Conservation (phyloP, 2,797 vertebrate species). For the Cynopterus sphinx region DNA sequence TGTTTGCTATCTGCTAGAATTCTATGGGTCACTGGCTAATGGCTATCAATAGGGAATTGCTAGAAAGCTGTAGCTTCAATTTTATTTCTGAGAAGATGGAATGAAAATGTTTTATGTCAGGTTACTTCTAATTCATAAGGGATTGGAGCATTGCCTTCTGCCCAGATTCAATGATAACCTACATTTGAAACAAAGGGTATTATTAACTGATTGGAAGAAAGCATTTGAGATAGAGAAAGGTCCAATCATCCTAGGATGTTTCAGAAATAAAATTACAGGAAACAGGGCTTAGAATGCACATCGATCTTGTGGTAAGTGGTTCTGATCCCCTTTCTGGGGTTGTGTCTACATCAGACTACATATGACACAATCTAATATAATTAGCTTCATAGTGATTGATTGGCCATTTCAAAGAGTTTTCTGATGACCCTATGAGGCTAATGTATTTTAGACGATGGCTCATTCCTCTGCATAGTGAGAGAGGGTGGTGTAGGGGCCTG, state of each 20-base stretch:
- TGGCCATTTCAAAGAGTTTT: not conserved
- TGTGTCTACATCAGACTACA: not conserved
- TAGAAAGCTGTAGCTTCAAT: not conserved
- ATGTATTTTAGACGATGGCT: not conserved
- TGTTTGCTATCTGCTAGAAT: not conserved
- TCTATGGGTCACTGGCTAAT: not conserved
- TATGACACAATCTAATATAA: not conserved
- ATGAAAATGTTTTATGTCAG: slow-evolving; percentile 73
- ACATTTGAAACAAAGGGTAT: slow-evolving; percentile 46
- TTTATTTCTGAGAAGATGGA: slow-evolving; percentile 68
- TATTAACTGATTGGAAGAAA: not conserved
- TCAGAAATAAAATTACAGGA: not conserved
- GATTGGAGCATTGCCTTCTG: slow-evolving; percentile 73
- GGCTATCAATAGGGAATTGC: not conserved
- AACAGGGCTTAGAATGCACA: not conserved
- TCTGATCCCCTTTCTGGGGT: not conserved
- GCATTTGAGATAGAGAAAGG: not conserved
- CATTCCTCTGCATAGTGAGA: rapidly evolving
- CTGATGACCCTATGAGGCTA: not conserved
- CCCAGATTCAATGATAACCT: slow-evolving; percentile 68
- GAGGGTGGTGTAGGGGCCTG: not conserved
- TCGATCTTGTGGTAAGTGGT: not conserved
- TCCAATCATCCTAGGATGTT: not conserved
- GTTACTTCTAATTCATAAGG: slow-evolving; percentile 74
- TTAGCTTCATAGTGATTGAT: not conserved